Evolutionary conservation across 2,797 vertebrate species (phyloP).

Genomic region (Periparus ater): DNA sequence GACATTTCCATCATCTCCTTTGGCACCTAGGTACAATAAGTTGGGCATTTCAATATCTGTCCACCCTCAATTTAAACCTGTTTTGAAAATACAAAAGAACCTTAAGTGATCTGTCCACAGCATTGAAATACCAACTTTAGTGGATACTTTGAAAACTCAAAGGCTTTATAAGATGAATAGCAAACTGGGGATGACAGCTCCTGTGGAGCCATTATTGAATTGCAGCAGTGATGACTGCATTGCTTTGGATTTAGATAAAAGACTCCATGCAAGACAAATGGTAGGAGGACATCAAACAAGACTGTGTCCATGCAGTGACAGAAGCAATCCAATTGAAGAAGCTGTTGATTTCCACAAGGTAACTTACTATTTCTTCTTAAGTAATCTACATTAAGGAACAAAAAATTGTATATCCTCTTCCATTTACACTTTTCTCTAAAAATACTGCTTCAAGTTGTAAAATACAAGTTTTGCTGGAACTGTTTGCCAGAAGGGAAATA

Average conservation of each 20-base stretch:
- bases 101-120: conserved; percentile 75
- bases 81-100: conserved; percentile 78
- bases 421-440: conserved; percentile 74
- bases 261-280: conserved; percentile 95
- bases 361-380: conserved; percentile 88
- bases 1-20: conserved; percentile 55
- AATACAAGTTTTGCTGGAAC: conserved; percentile 26
- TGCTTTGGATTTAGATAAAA: conserved; percentile 99
- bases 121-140: conserved; percentile 84
- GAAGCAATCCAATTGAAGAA: conserved; percentile 93
- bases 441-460: conserved; percentile 61
- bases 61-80: conserved; percentile 72
- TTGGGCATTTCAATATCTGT: conserved; percentile 65
- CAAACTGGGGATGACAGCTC: conserved; percentile 95
- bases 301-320: conserved; percentile 93
- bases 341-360: conserved; percentile 92
- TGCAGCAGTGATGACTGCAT: conserved; percentile 93
- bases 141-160: conserved; percentile 92
- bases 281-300: conserved; percentile 97
- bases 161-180: conserved; percentile 95
- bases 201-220: conserved; percentile 95
- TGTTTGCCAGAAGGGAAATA: conserved; percentile 53
- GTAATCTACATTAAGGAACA: conserved; percentile 89
- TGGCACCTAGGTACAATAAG: conserved; percentile 60
- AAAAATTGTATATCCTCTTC: conserved; percentile 77